Conservation (phyloP, 2,888 invertebrate species). For the Tubulanus polymorphus region DNA sequence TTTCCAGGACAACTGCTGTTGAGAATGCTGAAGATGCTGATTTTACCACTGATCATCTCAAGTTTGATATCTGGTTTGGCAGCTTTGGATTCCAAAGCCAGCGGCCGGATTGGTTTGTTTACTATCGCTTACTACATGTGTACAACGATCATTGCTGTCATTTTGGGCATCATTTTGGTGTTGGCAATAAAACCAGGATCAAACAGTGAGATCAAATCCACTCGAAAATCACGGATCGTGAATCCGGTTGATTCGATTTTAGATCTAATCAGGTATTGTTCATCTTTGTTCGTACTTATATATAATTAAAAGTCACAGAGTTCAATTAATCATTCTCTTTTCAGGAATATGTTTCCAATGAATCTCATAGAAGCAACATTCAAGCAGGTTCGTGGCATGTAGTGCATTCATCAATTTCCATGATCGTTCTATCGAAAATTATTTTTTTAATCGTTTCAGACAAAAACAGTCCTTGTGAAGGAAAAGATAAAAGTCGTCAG, state of each 20-base stretch:
- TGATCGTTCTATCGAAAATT: too few relatives aligned
- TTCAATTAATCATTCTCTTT: not conserved
- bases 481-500: too few relatives aligned
- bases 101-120: constrained; percentile 80
- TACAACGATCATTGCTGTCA: constrained; percentile 87
- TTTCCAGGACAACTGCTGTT: constrained; percentile 93
- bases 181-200: constrained; percentile 77
- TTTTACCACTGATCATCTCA: constrained; percentile 77
- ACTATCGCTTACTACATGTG: constrained; percentile 87
- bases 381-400: not conserved
- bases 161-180: constrained; percentile 85
- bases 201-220: not conserved
- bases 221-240: not conserved
- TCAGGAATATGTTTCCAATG: not conserved
- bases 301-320: too few relatives aligned
- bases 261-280: constrained; percentile 2
- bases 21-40: constrained; percentile 91
- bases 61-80: constrained; percentile 85
- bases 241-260: not conserved
- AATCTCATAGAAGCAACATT: not conserved
- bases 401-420: too few relatives aligned
- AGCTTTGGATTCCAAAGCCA: constrained; percentile 82
- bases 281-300: too few relatives aligned
- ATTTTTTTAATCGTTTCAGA: too few relatives aligned
- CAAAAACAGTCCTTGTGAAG: too few relatives aligned